Base-by-base conservation (phyloP, 2,888 invertebrate genomes). In the Drosophila setosimentum region DNA sequence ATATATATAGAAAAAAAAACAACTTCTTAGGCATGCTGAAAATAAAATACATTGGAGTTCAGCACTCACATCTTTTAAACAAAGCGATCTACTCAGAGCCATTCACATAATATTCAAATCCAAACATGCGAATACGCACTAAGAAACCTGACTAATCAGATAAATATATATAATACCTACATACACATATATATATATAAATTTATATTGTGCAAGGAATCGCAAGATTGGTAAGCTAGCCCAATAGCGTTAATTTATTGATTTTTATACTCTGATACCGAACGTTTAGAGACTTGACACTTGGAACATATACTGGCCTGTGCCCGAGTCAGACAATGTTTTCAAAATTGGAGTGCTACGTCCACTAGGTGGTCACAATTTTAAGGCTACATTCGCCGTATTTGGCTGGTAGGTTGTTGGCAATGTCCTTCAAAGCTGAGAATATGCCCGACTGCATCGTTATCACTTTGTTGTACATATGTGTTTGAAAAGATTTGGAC, bases 381-480 rank as follows among this genome's bases (percentile, higher is more conserved):
- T 35, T 35, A 35, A 35, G 6, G 35, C 6, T 7, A 7, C 18
- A 35, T 6, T 35, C 35, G 7, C 7, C 35, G 7, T 7, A 35
- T 35, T 35, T 35, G 2, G 16, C 18, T 18, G 35, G 35, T 35
- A 35, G 6, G 18, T 35, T 35, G 35, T 35, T 35, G 35, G 35
- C 6, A 7, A 35, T 35, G 18, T 18, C 18, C 35, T 2, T 21
- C 8, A 16, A 45, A 16, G 10, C 16, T 21, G 1, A 1, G 42
- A 13, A 21, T 13, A 13, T 45, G 21, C 45, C 21, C 21, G 21
- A 24, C 21, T 8, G 21, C 8, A 45, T 45, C 45, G 40, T 40
- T 40, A 40, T 40, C n/a, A 40, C 10, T 40, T 40, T 40, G 3
- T 24, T 61, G 40, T 51, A 40, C 60, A 65, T 32, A 13, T 33